Evolutionary conservation across 2,888 invertebrate genomes (phyloP).

Genomic region (Dryocosmus kuriphilus): DNA sequence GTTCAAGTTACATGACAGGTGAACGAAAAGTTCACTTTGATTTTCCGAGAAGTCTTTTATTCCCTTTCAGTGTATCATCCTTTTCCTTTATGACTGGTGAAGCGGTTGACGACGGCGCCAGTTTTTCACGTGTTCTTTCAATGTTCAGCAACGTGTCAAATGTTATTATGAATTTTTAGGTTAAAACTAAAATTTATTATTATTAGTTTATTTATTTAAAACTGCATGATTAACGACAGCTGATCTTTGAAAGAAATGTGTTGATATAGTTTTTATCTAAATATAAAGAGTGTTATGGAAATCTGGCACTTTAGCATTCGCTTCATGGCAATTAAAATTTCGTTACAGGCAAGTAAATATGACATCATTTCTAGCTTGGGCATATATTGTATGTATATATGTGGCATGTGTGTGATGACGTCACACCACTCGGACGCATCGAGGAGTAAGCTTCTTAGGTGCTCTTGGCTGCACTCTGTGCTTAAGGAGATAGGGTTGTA

Average conservation of each 20-base stretch:
- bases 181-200: too few species aligned
- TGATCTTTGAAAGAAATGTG: slow-evolving; percentile 16
- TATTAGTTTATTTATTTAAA: too few species aligned
- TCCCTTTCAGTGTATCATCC: slow-evolving; percentile 16
- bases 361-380: slow-evolving; percentile 34
- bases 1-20: slow-evolving; percentile 29
- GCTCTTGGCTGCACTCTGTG: slow-evolving; percentile 73
- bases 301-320: slow-evolving; percentile 20
- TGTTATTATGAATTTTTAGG: too few species aligned
- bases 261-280: neutral
- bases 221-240: neutral
- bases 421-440: slow-evolving; percentile 55
- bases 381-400: slow-evolving; percentile 43
- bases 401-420: slow-evolving; percentile 43
- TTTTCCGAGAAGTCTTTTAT: slow-evolving; percentile 10
- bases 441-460: slow-evolving; percentile 59
- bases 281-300: neutral
- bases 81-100: slow-evolving; percentile 23
- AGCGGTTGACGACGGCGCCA: slow-evolving; percentile 26
- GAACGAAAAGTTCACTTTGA: slow-evolving; percentile 30
- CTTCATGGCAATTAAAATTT: slow-evolving; percentile 20
- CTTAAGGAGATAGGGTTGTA: slow-evolving; percentile 61
- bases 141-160: slow-evolving; percentile 8
- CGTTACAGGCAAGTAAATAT: slow-evolving; percentile 15
- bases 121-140: slow-evolving; percentile 17